Conservation (phyloP, 2,797 vertebrate species). For the Aplochiton taeniatus region DNA sequence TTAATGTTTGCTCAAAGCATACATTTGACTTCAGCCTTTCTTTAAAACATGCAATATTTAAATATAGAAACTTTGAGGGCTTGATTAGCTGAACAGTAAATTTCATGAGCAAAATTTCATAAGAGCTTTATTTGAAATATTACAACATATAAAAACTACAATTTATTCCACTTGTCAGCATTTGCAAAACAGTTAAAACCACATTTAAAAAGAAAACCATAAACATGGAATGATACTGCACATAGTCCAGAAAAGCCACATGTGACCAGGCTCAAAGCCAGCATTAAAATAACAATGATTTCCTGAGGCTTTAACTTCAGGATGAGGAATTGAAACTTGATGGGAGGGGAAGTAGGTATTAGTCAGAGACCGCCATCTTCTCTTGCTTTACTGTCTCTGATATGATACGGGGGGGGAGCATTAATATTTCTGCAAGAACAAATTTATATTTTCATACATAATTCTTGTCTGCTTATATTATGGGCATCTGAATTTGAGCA, state of each 20-base stretch:
- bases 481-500: background rate
- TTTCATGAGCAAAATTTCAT: constrained; percentile 49
- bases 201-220: constrained; percentile 75
- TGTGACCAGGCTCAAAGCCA: constrained; percentile 60
- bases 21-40: too few relatives aligned
- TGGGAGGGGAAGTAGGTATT: constrained; percentile 38
- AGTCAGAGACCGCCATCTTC: constrained; percentile 79
- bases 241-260: constrained; percentile 58
- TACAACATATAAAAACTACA: constrained; percentile 99
- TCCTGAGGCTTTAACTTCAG: constrained; percentile 40
- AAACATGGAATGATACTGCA: constrained; percentile 76
- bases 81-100: too few relatives aligned
- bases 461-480: too few relatives aligned
- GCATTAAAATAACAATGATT: constrained; percentile 62
- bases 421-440: too few relatives aligned
- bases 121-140: constrained; percentile 98
- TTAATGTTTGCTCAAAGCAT: too few relatives aligned
- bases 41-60: too few relatives aligned
- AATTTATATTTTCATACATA: too few relatives aligned
- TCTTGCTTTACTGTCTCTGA: constrained; percentile 78
- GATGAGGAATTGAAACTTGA: constrained; percentile 35
- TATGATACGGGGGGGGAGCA: background rate
- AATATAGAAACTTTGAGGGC: too few relatives aligned
- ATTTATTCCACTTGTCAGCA: constrained; percentile 81
- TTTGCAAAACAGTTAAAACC: constrained; percentile 84